Conservation (phyloP, 2,113 vertebrate species). For the Leptodactylus fuscus region DNA sequence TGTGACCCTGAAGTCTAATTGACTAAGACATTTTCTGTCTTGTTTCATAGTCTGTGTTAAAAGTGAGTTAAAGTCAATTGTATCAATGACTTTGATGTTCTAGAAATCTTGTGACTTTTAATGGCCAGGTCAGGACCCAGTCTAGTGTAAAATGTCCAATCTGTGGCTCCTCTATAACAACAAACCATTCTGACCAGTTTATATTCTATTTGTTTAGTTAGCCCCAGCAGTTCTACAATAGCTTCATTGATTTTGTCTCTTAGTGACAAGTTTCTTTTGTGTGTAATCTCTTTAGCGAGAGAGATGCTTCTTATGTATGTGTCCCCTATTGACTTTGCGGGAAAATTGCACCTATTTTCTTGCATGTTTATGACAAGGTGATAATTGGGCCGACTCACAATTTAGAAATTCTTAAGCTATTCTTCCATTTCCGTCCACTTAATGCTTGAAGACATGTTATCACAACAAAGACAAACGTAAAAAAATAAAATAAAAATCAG, state of each 20-base stretch:
- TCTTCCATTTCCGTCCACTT: not conserved
- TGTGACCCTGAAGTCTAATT: constrained; percentile 12
- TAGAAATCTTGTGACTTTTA: constrained; percentile 15
- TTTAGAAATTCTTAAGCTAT: not conserved
- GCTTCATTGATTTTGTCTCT: constrained; percentile 38
- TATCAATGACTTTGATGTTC: constrained; percentile 22
- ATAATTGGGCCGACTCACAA: not conserved
- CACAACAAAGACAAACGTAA: no score
- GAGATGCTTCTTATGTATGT: not conserved
- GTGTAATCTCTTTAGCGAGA: constrained; percentile 3
- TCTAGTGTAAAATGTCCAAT: constrained; percentile 46
- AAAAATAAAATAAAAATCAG: no score
- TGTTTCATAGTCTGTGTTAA: constrained; percentile 29
- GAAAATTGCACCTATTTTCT: not conserved
- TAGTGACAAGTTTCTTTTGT: constrained; percentile 27
- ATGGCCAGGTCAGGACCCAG: constrained; percentile 37
- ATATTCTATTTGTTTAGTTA: constrained; percentile 36
- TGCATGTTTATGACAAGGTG: constrained; percentile 37
- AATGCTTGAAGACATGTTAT: not conserved
- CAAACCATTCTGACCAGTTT: constrained; percentile 7
- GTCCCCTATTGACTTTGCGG: constrained; percentile 16
- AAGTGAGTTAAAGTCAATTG: constrained; percentile 46
- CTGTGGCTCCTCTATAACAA: constrained; percentile 12
- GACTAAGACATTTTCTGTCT: constrained; percentile 3
- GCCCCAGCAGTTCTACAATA: not conserved